These are phyloP conservation scores for Anoplius nigerrimus DNA, from an alignment of 2,888 invertebrate genomes.

Conservation along the genomic window DNA sequence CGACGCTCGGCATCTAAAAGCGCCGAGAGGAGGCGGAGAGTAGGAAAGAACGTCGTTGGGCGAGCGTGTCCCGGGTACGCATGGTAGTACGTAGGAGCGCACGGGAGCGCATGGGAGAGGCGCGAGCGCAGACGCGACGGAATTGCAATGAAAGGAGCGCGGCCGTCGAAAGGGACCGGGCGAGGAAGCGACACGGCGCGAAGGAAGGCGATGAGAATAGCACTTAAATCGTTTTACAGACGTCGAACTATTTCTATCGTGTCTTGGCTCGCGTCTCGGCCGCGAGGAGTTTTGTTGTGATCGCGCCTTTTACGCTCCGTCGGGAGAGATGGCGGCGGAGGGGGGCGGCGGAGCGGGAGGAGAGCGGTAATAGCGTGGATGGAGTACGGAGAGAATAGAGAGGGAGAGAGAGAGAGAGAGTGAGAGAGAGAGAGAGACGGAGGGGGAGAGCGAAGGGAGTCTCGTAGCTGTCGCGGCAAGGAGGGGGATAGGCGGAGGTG, in stretches of 20 bases:
- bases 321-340: not conserved
- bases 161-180: no score
- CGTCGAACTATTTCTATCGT: constrained; percentile 42
- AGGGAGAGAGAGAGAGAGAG: no score
- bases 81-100: no score
- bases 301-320: not conserved
- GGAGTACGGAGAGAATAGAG: not conserved
- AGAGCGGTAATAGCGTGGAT: not conserved
- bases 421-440: no score
- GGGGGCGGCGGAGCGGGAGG: no score
- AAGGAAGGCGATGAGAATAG: constrained; percentile 31
- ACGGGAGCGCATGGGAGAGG: not conserved
- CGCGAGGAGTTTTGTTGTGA: constrained; percentile 11
- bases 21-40: no score
- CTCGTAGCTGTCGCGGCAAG: constrained; percentile 6
- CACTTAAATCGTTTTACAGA: constrained; percentile 42
- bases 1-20: no score
- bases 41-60: no score
- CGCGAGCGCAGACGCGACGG: constrained; percentile 6
- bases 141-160: constrained; percentile 10
- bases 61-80: no score
- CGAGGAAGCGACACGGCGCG: constrained; percentile 15
- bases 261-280: constrained; percentile 25
- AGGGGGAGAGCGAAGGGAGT: not conserved
- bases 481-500: constrained; percentile 3